Base-by-base conservation (phyloP, 1,140 invertebrate species). In the Neomicropteryx cornuta region DNA sequence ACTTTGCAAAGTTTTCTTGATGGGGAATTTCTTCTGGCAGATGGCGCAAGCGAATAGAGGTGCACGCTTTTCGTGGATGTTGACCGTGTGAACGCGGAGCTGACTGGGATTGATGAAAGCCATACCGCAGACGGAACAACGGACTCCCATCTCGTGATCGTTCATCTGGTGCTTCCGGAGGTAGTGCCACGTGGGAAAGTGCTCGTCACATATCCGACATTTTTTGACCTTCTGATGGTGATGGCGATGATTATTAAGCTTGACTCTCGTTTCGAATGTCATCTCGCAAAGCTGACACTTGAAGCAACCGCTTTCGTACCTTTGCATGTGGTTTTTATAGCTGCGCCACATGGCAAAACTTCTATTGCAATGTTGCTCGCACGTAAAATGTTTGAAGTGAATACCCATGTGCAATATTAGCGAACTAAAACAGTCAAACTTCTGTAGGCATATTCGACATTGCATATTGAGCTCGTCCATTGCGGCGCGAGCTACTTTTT, bases 11-110 rank as follows among this genome's bases (percentile, higher is more conserved):
- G 29, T 32, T 19, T 38, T 29, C 8, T 38, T 36, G 17, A 37
- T 34, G 29, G 44, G 44, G 33, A 47, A 47, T 36, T 33, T 36
- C 16, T 28, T 33, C 4, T 37, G 42, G 36, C 52, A 56, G 10
- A 44, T 43, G 5, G 41, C 38, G 20, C 54, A 56, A 4, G 32
- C 31, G 10, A 40, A 42, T 10, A 16, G 38, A 22, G 47, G 45
- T n/a, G n/a, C n/a, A 31, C 44, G 39, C 13, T 47, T 36, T 2
- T 41, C 32, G 11, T 47, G 45, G 20, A 39, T 30, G 11, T 33
- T 30, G 2, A 41, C 30, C 2, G 44, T 31, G 29, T 47, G 45
- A 4, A 34, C 32, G 0, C 36, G 33, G 3, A 41, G 33, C 13
- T 38, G 36, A 18, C 24, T 38, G 1, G 35, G 6, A n/a, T n/a